phyloP scores from a whole-genome alignment of 2,113 vertebrate genomes.

The Ceyx margarethae region DNA sequence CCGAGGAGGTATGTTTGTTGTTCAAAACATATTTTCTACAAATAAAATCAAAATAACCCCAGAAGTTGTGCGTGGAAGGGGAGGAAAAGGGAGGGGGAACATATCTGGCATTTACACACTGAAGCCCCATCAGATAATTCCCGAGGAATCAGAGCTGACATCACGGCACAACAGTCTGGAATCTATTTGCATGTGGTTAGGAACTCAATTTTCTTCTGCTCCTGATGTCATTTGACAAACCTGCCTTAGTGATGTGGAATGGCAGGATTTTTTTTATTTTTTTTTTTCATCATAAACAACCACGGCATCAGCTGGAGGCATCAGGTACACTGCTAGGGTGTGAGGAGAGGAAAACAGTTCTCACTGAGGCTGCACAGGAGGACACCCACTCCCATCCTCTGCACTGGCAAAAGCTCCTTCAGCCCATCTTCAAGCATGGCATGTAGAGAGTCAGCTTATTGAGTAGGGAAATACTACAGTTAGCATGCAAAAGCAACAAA shows the following conservation, averaged over 20 bases:
- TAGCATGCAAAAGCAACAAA: constrained; percentile 9
- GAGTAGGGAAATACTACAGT: neutral
- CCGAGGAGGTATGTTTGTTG: constrained; percentile 60
- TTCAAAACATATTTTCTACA: constrained; percentile 60
- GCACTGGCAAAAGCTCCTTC: neutral
- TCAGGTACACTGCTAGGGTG: neutral
- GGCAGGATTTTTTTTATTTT: constrained; percentile 57
- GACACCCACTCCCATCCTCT: neutral
- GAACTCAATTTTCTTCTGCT: constrained; percentile 54
- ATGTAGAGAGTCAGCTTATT: neutral
- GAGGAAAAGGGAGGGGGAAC: neutral
- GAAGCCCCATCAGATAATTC: constrained; percentile 58
- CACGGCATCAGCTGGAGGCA: constrained; percentile 24
- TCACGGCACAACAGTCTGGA: constrained; percentile 60
- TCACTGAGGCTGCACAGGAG: accelerated
- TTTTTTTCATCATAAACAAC: constrained; percentile 31
- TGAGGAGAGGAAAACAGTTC: accelerated
- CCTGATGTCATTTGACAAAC: constrained; percentile 71
- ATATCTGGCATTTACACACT: neutral
- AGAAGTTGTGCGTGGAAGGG: constrained; percentile 31
- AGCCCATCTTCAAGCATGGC: neutral
- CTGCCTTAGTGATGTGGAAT: constrained; percentile 53
- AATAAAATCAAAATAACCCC: constrained; percentile 61
- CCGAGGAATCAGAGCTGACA: constrained; percentile 65
- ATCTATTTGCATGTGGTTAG: constrained; percentile 67